Percentiles rank a stretch among this genome's conserved stretches.
These are phyloP conservation scores for Stegodyphus mimosarum DNA, from an alignment of 1,140 invertebrate species.

Conservation along the genomic window DNA sequence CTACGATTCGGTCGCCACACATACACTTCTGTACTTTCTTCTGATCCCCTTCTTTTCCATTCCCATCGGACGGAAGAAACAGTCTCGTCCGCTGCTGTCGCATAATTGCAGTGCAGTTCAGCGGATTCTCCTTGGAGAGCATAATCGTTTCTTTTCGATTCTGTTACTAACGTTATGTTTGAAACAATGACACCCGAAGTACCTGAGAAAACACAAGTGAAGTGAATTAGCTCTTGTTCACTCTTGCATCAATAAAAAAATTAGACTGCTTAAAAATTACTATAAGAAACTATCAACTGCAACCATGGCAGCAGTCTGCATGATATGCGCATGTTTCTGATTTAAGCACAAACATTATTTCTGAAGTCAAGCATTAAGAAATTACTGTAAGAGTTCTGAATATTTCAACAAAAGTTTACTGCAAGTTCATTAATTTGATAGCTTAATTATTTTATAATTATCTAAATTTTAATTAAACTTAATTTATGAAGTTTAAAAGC, in stretches of 20 bases:
- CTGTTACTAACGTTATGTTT: slow-evolving; percentile 41
- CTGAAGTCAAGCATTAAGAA: too few species aligned
- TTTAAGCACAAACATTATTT: too few species aligned
- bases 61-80: slow-evolving; percentile 50
- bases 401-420: too few species aligned
- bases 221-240: background rate
- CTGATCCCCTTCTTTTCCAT: slow-evolving; percentile 32
- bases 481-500: too few species aligned
- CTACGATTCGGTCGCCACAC: slow-evolving; percentile 45
- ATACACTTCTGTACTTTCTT: slow-evolving; percentile 51
- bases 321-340: too few species aligned
- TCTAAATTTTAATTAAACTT: too few species aligned
- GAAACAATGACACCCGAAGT: slow-evolving; percentile 37
- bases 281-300: too few species aligned
- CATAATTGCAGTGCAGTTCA: slow-evolving; percentile 46
- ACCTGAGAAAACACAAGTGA: slow-evolving; percentile 13
- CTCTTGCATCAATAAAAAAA: background rate
- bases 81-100: slow-evolving; percentile 40
- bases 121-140: slow-evolving; percentile 43
- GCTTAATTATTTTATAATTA: too few species aligned
- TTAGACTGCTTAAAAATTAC: too few species aligned
- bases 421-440: too few species aligned
- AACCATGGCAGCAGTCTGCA: too few species aligned
- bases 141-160: slow-evolving; percentile 50
- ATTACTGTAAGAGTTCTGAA: too few species aligned